phyloP scores from a whole-genome alignment of 1,140 invertebrate genomes.

The Drosophila eugracilis region DNA sequence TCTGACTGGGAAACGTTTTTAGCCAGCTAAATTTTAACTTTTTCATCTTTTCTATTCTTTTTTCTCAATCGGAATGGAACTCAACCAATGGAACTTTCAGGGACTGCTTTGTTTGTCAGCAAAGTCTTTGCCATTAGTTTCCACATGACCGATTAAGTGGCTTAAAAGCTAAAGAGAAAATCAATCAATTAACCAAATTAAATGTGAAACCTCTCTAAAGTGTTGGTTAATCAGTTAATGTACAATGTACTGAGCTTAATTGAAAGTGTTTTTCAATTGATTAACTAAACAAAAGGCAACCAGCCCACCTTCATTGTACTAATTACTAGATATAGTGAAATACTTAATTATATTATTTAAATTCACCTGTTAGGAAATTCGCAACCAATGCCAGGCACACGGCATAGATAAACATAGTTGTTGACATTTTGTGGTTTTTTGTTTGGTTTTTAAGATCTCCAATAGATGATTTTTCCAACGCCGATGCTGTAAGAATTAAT shows the following conservation, averaged over 20 bases:
- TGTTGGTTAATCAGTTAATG: slow-evolving; percentile 38
- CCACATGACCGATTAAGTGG: slow-evolving; percentile 38
- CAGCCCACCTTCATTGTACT: background rate
- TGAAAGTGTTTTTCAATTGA: slow-evolving; percentile 25
- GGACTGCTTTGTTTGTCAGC: slow-evolving; percentile 11
- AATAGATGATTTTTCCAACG: slow-evolving; percentile 14
- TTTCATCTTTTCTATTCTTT: too few species aligned
- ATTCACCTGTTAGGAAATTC: slow-evolving; percentile 76
- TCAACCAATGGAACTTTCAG: too few species aligned
- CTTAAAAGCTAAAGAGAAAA: slow-evolving; percentile 18
- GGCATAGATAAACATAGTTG: slow-evolving; percentile 45
- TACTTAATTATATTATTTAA: slow-evolving; percentile 6
- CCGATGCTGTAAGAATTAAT: slow-evolving; percentile 22
- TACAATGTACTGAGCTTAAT: slow-evolving; percentile 6
- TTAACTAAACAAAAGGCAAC: slow-evolving; percentile 2
- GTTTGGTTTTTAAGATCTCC: slow-evolving; percentile 1
- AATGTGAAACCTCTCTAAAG: slow-evolving; percentile 7
- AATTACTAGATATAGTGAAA: background rate
- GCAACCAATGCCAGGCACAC: slow-evolving; percentile 63
- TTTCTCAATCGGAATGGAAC: too few species aligned
- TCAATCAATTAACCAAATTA: slow-evolving; percentile 24
- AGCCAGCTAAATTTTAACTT: too few species aligned
- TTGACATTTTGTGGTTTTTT: slow-evolving; percentile 51
- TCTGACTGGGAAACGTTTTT: too few species aligned
- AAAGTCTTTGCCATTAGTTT: slow-evolving; percentile 42